These are phyloP conservation scores for Aphelinus certus DNA, from an alignment of 1,140 invertebrate genomes.

Conservation along the genomic window DNA sequence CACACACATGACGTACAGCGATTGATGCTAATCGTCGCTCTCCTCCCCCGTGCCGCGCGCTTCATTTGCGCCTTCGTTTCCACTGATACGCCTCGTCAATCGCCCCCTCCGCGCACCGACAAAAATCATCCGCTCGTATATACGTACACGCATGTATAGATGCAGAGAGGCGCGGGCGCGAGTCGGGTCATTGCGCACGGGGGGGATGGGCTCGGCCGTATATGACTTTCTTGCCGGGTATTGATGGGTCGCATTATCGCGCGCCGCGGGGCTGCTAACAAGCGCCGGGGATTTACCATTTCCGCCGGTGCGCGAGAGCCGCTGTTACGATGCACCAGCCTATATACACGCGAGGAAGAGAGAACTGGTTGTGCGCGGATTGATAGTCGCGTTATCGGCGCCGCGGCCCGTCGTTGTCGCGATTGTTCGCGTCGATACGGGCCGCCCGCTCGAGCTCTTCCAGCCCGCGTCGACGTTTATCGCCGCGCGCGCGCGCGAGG, in stretches of 20 bases:
- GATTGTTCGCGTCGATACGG: no score
- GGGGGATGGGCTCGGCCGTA: background rate
- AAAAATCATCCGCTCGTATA: no score
- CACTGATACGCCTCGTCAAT: conserved; percentile 15
- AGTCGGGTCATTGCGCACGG: background rate
- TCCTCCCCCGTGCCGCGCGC: conserved; percentile 6
- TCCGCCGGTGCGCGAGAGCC: background rate
- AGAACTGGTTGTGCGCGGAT: conserved; percentile 6
- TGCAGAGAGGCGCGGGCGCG: background rate
- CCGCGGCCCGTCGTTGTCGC: no score
- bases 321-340: background rate
- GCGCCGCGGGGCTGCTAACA: background rate
- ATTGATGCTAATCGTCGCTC: conserved; percentile 39
- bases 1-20: background rate
- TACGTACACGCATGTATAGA: background rate
- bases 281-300: conserved; percentile 24
- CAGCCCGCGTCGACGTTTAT: conserved; percentile 1
- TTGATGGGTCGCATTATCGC: background rate
- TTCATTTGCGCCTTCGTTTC: background rate
- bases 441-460: no score
- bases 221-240: background rate
- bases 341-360: background rate
- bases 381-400: no score
- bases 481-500: background rate
- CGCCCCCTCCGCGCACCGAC: background rate